Evolutionary conservation across 2,797 vertebrate species (phyloP), one percentile per base, ranked within the genome.

Genomic region (Peromyscus attwateri): DNA sequence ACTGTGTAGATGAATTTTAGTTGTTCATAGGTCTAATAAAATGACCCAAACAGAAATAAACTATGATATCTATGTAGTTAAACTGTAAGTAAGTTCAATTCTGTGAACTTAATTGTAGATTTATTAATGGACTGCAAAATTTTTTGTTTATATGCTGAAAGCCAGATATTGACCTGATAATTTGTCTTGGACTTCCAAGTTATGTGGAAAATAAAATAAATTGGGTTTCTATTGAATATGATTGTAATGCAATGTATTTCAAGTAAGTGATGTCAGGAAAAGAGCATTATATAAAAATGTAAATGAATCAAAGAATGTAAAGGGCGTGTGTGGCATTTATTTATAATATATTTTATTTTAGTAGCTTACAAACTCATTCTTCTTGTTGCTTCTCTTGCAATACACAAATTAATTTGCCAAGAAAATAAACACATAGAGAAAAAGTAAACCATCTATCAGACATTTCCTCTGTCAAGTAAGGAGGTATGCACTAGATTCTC

Each of bases 11-110:
- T 23, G 70, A 77, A 85, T 82, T 89, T 92, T 49, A 68, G 9
- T 84, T 43, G 37, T 21, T 88, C 60, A 1, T 9, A 60, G 49
- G 5, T 66, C n/a, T 82, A 17, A 14, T 89, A 73, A 55, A 92
- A 79, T 52, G 71, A 87, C 93, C 43, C 52, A 21, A 84, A 92
- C 64, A 52, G 19, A 95, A 60, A 94, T 77, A 95, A 92, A n/a
- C 8, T 82, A 9, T 91, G 55, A 73, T 71, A 87, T 70, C 7
- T n/a, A 76, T 76, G 16, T n/a, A 90, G 12, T 83, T 60, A 11
- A 70, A 21, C 3, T 87, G 21, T 31, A n/a, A 57, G 34, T 81
- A 77, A 62, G 2, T 40, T 25, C 34, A 14, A 3, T 43, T 94
- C 70, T 55, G 4, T 70, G 19, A 62, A 34, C 88, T 29, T 49